Percentiles rank a stretch among this genome's conserved stretches.
These are phyloP conservation scores for Pangasianodon gigas DNA, from an alignment of 2,113 vertebrate genomes.

Conservation along the genomic window DNA sequence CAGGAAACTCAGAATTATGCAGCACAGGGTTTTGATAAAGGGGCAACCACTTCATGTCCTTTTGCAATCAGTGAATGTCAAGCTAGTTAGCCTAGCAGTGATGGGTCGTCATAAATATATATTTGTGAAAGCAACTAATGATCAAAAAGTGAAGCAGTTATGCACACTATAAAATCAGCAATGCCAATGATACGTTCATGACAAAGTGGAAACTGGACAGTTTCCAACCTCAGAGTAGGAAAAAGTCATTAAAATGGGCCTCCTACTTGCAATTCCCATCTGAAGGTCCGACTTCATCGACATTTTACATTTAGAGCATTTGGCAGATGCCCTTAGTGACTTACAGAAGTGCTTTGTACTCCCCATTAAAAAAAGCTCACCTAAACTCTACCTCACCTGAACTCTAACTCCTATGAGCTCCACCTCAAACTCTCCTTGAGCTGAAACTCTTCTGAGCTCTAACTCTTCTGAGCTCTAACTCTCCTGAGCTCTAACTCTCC, in stretches of 20 bases:
- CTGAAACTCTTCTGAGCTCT: no score
- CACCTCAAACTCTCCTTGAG: neutral
- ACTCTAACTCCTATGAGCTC: neutral
- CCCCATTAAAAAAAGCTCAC: neutral
- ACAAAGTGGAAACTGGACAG: neutral
- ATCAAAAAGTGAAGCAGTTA: neutral
- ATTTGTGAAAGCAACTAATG: neutral
- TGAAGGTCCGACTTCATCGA: neutral
- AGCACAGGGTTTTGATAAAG: constrained; percentile 40
- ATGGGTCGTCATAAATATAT: neutral
- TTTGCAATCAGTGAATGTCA: neutral
- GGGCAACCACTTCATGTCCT: constrained; percentile 14
- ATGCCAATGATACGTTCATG: neutral
- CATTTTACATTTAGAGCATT: neutral
- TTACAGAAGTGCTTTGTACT: neutral
- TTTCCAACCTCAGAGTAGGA: neutral
- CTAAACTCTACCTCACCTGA: neutral
- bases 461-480: no score
- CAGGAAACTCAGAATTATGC: constrained; percentile 37
- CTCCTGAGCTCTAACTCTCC: no score
- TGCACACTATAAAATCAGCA: neutral
- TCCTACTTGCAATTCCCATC: neutral
- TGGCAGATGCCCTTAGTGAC: no score
- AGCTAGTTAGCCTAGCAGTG: neutral
- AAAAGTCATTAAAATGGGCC: neutral